Evolutionary conservation across 2,888 invertebrate genomes (phyloP).

Genomic region (Cordilura impudica): DNA sequence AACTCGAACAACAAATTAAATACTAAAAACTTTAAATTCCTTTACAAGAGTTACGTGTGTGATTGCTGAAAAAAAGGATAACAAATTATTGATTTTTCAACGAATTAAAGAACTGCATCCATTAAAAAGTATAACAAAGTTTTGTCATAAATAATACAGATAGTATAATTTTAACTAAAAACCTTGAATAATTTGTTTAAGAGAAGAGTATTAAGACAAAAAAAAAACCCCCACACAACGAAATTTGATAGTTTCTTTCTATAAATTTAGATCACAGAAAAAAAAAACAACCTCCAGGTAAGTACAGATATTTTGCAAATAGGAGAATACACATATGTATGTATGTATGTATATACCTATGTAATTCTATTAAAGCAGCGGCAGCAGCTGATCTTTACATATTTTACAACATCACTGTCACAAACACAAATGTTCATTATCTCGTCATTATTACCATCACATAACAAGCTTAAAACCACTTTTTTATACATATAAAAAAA

Average conservation of each 20-base stretch:
- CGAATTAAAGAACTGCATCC: neutral
- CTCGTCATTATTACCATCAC: neutral
- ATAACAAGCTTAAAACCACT: slow-evolving; percentile 42
- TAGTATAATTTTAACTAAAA: slow-evolving; percentile 9
- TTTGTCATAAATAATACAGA: neutral
- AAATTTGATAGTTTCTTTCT: slow-evolving; percentile 16
- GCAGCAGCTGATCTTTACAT: slow-evolving; percentile 23
- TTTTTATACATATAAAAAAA: slow-evolving; percentile 2
- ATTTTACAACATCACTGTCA: slow-evolving; percentile 1
- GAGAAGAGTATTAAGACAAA: slow-evolving; percentile 9
- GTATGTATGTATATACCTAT: neutral
- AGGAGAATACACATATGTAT: too few relatives aligned
- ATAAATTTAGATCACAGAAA: neutral
- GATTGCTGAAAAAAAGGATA: slow-evolving; percentile 38
- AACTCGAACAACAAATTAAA: slow-evolving; percentile 21
- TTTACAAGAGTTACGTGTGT: slow-evolving; percentile 21
- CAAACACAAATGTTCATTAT: neutral
- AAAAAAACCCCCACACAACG: slow-evolving; percentile 20
- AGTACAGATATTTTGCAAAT: slow-evolving; percentile 31
- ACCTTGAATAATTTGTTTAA: slow-evolving; percentile 18
- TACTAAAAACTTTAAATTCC: slow-evolving; percentile 1
- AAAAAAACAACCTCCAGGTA: slow-evolving; percentile 42
- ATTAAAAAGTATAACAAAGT: neutral
- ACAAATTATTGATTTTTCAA: slow-evolving; percentile 59
- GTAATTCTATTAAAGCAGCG: neutral